Percentiles rank a stretch among this genome's conserved stretches.
These are phyloP conservation scores for Polydrusus tereticollis DNA, from an alignment of 2,888 invertebrate genomes.

Conservation along the genomic window DNA sequence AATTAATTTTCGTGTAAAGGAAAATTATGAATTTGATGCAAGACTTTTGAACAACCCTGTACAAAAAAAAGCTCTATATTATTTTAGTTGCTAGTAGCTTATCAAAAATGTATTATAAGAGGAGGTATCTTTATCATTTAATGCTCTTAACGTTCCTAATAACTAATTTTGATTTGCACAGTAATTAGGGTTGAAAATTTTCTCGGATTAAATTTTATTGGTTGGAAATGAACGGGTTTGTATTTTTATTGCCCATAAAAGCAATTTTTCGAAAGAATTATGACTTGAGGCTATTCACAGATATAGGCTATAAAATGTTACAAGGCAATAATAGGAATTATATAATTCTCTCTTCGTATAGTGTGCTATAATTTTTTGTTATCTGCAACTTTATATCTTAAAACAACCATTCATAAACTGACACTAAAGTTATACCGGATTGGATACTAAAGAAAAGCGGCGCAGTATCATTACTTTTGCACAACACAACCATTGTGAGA, in stretches of 20 bases:
- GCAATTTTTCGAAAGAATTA: conserved; percentile 34
- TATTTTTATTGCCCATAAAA: conserved; percentile 35
- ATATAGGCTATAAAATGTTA: conserved; percentile 28
- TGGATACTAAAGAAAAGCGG: too few relatives aligned
- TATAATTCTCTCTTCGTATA: background rate
- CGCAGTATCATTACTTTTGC: too few relatives aligned
- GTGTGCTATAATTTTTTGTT: background rate
- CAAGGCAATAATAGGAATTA: conserved; percentile 22
- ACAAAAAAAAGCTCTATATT: too few relatives aligned
- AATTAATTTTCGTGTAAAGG: too few relatives aligned
- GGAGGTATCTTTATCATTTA: too few relatives aligned
- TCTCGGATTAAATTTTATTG: conserved; percentile 8
- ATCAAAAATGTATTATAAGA: too few relatives aligned
- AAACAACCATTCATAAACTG: background rate
- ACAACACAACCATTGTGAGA: too few relatives aligned
- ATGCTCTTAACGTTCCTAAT: background rate
- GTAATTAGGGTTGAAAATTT: conserved; percentile 22
- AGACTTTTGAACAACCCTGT: too few relatives aligned
- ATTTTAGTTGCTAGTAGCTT: too few relatives aligned
- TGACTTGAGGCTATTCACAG: conserved; percentile 29
- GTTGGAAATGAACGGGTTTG: conserved; percentile 6
- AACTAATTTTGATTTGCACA: background rate
- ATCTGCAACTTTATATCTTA: background rate
- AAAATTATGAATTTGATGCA: too few relatives aligned
- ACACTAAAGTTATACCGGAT: too few relatives aligned